Base-by-base conservation (phyloP, 2,113 vertebrate genomes). In the Pollachius pollachius region DNA sequence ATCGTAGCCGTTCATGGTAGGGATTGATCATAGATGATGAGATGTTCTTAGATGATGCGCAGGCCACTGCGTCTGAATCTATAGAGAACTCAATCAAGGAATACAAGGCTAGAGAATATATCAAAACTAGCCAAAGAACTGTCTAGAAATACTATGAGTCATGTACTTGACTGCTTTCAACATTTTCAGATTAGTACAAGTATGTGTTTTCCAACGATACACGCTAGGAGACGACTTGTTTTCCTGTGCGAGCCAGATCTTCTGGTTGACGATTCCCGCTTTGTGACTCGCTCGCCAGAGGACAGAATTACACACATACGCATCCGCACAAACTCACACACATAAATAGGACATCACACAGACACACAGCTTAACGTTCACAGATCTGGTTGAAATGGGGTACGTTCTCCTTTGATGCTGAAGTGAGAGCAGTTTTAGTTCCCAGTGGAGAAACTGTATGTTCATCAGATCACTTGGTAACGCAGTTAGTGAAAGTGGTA, bases 361-460 rank as follows among this genome's bases (percentile, higher is more conserved):
- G 52, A 75, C 79, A 73, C 5, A 71, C 19, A 64, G 30, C 52
- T 6, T 56, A 9, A 48, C 21, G 72, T 52, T 66, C 30, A 62
- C 62, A 70, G 30, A 25, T 67, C 79, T 76, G 78, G 82, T 81
- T 85, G 70, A 73, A 71, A 78, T 85, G 72, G 83, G 75, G 81
- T 61, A 66, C 81, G 52, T 86, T 87, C 84, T 88, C 84, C 85
- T 84, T 85, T 85, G 59, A 83, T 89, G 84, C 86, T 77, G 81
- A 86, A 80, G 87, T 90, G 82, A 77, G 84, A 90, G 81, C 78
- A 76, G 87, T 87, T 87, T 79, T 69, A 81, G 84, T 85, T 85
- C 76, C 79, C 78, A 79, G 89, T 89, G 79, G 79, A 82, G 85
- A 87, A 79, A 71, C 81, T 64, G 80, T 88, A 82, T 23, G 81